Evolutionary conservation across 1,140 invertebrate species (phyloP).

Genomic region (Archivesica marissinica): DNA sequence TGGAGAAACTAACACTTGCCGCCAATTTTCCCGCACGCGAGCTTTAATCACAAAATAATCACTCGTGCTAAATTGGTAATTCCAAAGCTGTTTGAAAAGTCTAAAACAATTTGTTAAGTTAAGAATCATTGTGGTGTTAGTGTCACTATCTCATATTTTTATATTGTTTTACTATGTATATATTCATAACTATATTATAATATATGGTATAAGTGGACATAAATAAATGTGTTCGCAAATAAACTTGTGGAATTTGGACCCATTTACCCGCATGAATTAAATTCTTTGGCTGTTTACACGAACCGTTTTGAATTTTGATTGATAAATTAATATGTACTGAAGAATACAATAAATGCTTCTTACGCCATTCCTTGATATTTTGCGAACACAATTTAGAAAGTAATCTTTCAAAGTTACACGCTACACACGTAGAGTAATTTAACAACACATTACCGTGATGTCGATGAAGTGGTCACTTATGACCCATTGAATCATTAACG

Average conservation of each 20-base stretch:
- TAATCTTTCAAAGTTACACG: too few species aligned
- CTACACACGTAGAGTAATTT: too few species aligned
- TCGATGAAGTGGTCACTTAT: too few species aligned
- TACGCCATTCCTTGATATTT: too few species aligned
- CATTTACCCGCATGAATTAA: neutral
- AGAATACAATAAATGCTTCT: neutral
- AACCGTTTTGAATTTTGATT: neutral
- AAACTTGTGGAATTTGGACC: neutral
- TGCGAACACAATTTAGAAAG: too few species aligned
- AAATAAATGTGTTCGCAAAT: conserved; percentile 30
- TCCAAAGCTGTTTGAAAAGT: conserved; percentile 48
- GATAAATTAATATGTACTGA: neutral
- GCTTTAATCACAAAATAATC: conserved; percentile 29
- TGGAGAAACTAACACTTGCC: neutral
- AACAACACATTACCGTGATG: too few species aligned
- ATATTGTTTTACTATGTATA: conserved; percentile 53
- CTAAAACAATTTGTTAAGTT: conserved; percentile 43
- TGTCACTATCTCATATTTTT: conserved; percentile 10
- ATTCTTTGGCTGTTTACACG: neutral
- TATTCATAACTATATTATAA: conserved; percentile 53
- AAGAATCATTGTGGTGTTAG: conserved; percentile 8
- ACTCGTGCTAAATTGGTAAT: conserved; percentile 55
- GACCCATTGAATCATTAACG: too few species aligned
- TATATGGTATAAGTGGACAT: neutral
- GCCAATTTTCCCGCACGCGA: conserved; percentile 48